Evolutionary conservation across 2,888 invertebrate species (phyloP), one percentile per base, ranked within the genome.

Genomic region (Stenichneumon culpator): DNA sequence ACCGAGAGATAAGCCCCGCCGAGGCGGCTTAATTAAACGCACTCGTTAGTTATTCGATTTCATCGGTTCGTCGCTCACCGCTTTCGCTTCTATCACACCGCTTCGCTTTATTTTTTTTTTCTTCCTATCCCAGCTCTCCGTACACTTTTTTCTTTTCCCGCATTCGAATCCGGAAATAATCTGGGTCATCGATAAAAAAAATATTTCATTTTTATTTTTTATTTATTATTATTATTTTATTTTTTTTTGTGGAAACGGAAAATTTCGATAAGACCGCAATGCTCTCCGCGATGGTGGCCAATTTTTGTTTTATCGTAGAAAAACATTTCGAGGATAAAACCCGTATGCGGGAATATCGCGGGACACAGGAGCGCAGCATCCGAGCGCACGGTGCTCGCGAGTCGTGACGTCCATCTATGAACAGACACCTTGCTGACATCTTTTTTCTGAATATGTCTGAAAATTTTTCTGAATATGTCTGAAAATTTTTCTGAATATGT

Each of bases 21-120:
- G 52, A 67, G 36, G 47, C 52, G 28, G 67, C 50, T 67, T 77
- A 67, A 52, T 77, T 65, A 77, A 77, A 54, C 67, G 52, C 67
- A 67, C 39, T 77, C 39, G 67, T 67, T 77, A 77, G 50, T 65
- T 25, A 67, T 65, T 75, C 63, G 50, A 65, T 75, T 65, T 67
- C 65, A 67, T 67, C 65, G 39, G 39, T 39, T 67, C 65, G 19
- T 67, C 39, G 65, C 65, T 60, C 60, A 28, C 65, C 36, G 16
- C 11, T 32, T 60, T 60, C 16, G 25, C 28, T 32, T 60, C 25
- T 60, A 11, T 60, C 25, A 5, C 14, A 1, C 9, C n/a, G 28
- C 16, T 57, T 28, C 60, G 32, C 28, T 32, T 60, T 16, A 14
- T 16, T 60, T 28, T 60, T 28, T 63, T 74, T 50, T 69, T 69